phyloP scores from a whole-genome alignment of 2,888 invertebrate species.

The Galerucella nymphaeae region DNA sequence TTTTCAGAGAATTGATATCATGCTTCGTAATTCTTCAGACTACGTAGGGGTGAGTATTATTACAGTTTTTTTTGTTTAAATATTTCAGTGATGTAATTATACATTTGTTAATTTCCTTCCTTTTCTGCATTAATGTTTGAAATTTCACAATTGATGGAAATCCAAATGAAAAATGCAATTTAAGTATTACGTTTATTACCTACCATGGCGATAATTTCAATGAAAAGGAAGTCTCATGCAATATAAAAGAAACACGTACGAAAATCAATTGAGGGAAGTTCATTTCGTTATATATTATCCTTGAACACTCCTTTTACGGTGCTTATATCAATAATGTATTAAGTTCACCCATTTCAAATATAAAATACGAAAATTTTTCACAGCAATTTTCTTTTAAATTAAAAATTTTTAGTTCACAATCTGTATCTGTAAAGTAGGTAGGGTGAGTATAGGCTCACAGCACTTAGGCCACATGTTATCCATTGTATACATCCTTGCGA shows the following conservation, averaged over 20 bases:
- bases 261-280: neutral
- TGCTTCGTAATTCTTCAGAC: slow-evolving; percentile 49
- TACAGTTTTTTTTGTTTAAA: slow-evolving; percentile 5
- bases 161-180: neutral
- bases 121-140: neutral
- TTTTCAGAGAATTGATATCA: slow-evolving; percentile 51
- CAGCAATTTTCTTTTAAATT: neutral
- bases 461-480: too few relatives aligned
- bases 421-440: too few relatives aligned
- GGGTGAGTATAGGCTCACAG: too few relatives aligned
- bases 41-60: slow-evolving; percentile 51
- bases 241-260: neutral
- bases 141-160: neutral
- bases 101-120: slow-evolving; percentile 1
- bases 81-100: neutral
- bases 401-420: neutral
- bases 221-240: neutral
- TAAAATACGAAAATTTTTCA: neutral
- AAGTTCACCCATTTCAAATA: neutral
- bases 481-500: too few relatives aligned
- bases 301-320: neutral
- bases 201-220: neutral
- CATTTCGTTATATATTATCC: neutral
- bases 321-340: neutral
- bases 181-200: neutral